These are phyloP conservation scores for Delphinus delphis DNA, from an alignment of 2,113 vertebrate genomes.

Conservation along the genomic window DNA sequence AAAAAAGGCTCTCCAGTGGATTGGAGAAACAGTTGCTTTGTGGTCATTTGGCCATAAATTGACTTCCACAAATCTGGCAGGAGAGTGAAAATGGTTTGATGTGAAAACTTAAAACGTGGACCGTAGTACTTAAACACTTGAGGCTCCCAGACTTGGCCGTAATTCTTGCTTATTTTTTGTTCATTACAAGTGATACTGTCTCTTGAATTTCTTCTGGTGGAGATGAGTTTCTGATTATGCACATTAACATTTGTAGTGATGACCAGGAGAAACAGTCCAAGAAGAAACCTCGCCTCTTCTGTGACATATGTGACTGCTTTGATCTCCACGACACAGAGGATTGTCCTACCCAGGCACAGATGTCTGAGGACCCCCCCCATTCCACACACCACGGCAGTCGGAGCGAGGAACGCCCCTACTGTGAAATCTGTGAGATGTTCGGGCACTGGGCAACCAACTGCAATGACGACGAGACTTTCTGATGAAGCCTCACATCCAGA, in stretches of 20 bases:
- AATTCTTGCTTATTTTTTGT: background rate
- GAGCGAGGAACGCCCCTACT: constrained; percentile 94
- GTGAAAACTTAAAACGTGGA: background rate
- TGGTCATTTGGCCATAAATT: background rate
- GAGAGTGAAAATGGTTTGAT: background rate
- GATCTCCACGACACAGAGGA: constrained; percentile 98
- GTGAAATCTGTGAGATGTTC: constrained; percentile 96
- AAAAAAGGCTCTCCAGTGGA: background rate
- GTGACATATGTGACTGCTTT: constrained; percentile 98
- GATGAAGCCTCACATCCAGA: fast-evolving
- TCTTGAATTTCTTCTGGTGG: background rate
- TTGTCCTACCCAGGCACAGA: constrained; percentile 95
- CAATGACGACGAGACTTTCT: constrained; percentile 98
- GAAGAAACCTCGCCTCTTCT: constrained; percentile 97
- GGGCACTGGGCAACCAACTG: constrained; percentile 95
- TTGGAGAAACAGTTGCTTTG: background rate
- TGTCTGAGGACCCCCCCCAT: constrained; percentile 92
- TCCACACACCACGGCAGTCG: constrained; percentile 93
- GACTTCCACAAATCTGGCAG: background rate
- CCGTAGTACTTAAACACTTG: too few relatives aligned
- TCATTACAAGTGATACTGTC: background rate
- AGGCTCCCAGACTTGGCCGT: background rate
- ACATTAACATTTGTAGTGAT: constrained; percentile 74
- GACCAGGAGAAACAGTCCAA: constrained; percentile 86
- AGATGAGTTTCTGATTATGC: background rate